Evolutionary conservation across 2,797 vertebrate species (phyloP).

Genomic region (Enteromius afrohamiltoni): DNA sequence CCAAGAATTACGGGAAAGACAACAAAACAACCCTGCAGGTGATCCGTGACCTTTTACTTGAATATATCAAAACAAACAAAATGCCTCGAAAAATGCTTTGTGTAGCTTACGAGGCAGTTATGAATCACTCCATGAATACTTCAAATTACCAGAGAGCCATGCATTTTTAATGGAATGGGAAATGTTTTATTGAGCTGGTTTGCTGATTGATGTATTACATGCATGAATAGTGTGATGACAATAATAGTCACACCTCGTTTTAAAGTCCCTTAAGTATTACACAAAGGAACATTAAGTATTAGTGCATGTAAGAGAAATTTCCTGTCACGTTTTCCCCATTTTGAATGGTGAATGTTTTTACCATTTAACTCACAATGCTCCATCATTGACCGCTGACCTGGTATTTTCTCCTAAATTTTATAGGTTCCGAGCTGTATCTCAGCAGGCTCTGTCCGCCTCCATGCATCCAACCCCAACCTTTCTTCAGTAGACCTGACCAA

Average conservation of each 20-base stretch:
- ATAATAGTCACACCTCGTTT: background rate
- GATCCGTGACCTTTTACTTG: background rate
- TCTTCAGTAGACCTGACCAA: conserved; percentile 87
- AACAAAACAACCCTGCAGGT: conserved; percentile 94
- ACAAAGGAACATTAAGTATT: conserved; percentile 19
- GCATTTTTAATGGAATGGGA: background rate
- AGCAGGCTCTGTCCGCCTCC: conserved; percentile 86
- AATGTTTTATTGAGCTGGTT: background rate
- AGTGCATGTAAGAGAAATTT: background rate
- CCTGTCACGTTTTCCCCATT: background rate
- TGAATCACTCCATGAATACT: background rate
- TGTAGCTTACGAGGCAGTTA: conserved; percentile 5
- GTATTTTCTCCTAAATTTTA: background rate
- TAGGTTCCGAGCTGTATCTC: conserved; percentile 84
- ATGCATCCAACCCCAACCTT: conserved; percentile 97
- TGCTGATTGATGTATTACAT: background rate
- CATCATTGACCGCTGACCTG: background rate
- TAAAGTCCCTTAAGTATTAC: background rate
- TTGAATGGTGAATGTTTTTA: no score
- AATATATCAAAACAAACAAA: background rate
- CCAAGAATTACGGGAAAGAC: conserved; percentile 92
- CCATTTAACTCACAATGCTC: background rate
- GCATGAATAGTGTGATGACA: conserved; percentile 5
- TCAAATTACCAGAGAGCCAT: background rate
- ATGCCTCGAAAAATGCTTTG: background rate